These are phyloP conservation scores for Clupea harengus DNA, from an alignment of 2,113 vertebrate species.

Conservation along the genomic window DNA sequence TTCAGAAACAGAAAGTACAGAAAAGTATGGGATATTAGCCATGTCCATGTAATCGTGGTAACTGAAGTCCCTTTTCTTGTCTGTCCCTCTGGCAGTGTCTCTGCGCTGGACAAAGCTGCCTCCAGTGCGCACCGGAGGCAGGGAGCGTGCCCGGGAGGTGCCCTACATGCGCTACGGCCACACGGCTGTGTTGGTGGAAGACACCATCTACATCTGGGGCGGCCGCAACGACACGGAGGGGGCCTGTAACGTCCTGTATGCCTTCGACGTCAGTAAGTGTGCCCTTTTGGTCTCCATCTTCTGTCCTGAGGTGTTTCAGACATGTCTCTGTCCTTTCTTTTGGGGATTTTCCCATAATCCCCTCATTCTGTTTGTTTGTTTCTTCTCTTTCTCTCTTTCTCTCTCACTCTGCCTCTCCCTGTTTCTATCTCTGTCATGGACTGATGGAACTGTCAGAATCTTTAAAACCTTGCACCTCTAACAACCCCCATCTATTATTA, in stretches of 20 bases:
- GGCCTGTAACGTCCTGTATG: slow-evolving; percentile 97
- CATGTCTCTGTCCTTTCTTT: background rate
- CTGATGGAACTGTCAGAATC: background rate
- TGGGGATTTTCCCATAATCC: background rate
- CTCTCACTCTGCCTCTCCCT: background rate
- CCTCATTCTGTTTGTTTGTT: background rate
- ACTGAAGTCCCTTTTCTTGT: background rate
- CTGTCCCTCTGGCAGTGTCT: slow-evolving; percentile 75
- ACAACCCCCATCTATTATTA: background rate
- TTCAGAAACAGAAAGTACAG: background rate
- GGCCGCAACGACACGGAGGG: slow-evolving; percentile 96
- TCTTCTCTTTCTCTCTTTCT: background rate
- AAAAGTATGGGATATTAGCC: background rate
- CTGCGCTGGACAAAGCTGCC: slow-evolving; percentile 95
- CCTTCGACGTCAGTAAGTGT: slow-evolving; percentile 95
- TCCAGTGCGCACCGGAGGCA: slow-evolving; percentile 78
- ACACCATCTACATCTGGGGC: slow-evolving; percentile 94
- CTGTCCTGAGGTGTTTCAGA: background rate
- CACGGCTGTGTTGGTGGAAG: slow-evolving; percentile 93
- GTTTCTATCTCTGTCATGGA: background rate
- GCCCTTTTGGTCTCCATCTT: background rate
- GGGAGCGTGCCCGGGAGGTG: slow-evolving; percentile 84
- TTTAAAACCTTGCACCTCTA: background rate
- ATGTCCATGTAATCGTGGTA: background rate
- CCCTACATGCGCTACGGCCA: slow-evolving; percentile 99